Base-by-base conservation (phyloP, 2,797 vertebrate species). In the Platyrinchus mystaceus region DNA sequence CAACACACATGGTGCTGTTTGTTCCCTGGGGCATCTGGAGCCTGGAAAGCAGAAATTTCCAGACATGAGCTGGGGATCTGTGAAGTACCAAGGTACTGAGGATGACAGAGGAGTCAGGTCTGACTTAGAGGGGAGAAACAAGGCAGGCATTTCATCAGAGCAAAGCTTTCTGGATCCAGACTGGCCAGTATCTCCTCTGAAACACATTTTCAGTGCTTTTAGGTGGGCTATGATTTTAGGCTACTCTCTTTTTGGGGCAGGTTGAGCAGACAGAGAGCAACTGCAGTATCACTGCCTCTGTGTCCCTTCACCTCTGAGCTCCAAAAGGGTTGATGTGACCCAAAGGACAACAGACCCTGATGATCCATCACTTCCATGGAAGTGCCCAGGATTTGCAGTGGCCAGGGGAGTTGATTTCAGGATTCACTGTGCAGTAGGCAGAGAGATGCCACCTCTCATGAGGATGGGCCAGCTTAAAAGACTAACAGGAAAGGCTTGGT, bases 1-100 rank as follows among this genome's bases (percentile, higher is more conserved):
- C 98, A 30, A 93, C 60, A 43, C 99, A 99, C 93, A 97, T 97
- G 44, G 98, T 98, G 76, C 95, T 98, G 94, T 98, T 99, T 12
- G 97, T 93, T 78, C 98, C 98, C 91, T 98, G 98, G 56, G 98
- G 97, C 30, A 97, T 95, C n/a, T 98, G 97, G 55, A 99, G 97
- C 93, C 99, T 99, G 96, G 76, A 94, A 93, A 64, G 41, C 47
- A 86, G 44, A 88, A 62, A 32, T 84, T 73, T n/a, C 20, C 10
- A 13, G 36, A 39, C 22, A 10, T 47, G 21, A 91, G 19, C 55
- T 85, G 70, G 18, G 70, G 47, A 14, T 50, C 39, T 43, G 21
- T 41, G 49, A 87, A 78, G n/a, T 19, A 19, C 52, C 46, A 43
- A 27, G 18, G 20, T 26, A 50, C 15, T 32, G 58, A 75, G 36